Evolutionary conservation across 2,113 vertebrate species (phyloP).

Genomic region (Agapornis roseicollis): DNA sequence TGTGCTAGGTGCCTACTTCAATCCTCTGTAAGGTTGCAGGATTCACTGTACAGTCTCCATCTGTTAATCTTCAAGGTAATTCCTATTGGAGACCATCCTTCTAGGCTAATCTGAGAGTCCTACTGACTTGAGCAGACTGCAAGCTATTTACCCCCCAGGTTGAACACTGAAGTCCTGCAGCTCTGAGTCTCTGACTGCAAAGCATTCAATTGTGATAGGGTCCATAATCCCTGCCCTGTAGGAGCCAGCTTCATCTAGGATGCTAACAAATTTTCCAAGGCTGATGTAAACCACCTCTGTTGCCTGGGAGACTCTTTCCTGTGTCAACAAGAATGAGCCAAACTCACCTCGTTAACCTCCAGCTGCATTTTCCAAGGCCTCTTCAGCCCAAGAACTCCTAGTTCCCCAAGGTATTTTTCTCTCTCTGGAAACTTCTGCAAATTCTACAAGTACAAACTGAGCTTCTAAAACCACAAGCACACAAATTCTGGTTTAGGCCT

Average conservation of each 20-base stretch:
- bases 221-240: background rate
- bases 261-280: background rate
- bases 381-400: background rate
- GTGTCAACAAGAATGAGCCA: background rate
- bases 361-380: background rate
- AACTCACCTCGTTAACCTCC: background rate
- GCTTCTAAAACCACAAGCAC: background rate
- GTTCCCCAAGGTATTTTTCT: background rate
- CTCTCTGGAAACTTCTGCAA: background rate
- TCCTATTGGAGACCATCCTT: background rate
- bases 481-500: background rate
- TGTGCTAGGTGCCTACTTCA: background rate
- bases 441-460: background rate
- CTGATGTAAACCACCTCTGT: background rate
- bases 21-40: background rate
- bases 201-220: background rate
- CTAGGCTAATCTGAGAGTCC: background rate
- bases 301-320: background rate
- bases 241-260: background rate
- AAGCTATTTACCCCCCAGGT: background rate
- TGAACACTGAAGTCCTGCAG: background rate
- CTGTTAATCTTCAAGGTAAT: background rate
- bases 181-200: background rate
- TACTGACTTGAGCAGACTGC: background rate
- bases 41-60: background rate